Percentiles rank a stretch among this genome's conserved stretches.
phyloP scores from a whole-genome alignment of 2,888 invertebrate genomes.

The Drosophila mulleri region DNA sequence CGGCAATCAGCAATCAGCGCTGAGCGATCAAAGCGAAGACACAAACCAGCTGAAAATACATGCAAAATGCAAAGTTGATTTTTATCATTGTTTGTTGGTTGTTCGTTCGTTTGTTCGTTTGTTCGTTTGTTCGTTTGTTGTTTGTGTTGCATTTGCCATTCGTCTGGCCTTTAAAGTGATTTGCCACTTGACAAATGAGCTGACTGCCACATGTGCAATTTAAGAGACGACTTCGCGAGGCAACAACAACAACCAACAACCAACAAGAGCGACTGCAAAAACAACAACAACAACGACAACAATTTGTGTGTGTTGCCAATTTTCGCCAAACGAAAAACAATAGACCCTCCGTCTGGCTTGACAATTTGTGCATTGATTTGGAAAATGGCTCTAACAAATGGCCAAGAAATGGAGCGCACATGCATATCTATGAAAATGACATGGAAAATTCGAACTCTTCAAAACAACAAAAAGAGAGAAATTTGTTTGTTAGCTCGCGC shows the following conservation, averaged over 20 bases:
- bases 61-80: conserved; percentile 74
- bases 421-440: conserved; percentile 38
- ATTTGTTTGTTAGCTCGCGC: conserved; percentile 22
- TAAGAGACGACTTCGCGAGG: conserved; percentile 56
- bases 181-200: conserved; percentile 79
- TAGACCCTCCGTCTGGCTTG: conserved; percentile 46
- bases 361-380: conserved; percentile 80
- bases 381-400: conserved; percentile 69
- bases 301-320: conserved; percentile 68
- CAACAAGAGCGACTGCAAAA: conserved; percentile 20
- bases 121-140: background rate
- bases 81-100: conserved; percentile 53
- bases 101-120: conserved; percentile 24
- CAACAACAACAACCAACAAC: conserved; percentile 35
- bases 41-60: conserved; percentile 47
- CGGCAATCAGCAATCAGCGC: conserved; percentile 43
- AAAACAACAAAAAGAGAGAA: conserved; percentile 28
- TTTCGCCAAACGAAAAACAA: conserved; percentile 49
- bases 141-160: conserved; percentile 38
- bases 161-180: conserved; percentile 65
- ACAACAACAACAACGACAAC: conserved; percentile 28
- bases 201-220: conserved; percentile 78
- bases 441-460: conserved; percentile 44
- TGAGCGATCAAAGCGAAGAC: conserved; percentile 39
- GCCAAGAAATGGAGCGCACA: conserved; percentile 61